Conservation (phyloP, 2,797 vertebrate species). For the Myotis pilosus region DNA sequence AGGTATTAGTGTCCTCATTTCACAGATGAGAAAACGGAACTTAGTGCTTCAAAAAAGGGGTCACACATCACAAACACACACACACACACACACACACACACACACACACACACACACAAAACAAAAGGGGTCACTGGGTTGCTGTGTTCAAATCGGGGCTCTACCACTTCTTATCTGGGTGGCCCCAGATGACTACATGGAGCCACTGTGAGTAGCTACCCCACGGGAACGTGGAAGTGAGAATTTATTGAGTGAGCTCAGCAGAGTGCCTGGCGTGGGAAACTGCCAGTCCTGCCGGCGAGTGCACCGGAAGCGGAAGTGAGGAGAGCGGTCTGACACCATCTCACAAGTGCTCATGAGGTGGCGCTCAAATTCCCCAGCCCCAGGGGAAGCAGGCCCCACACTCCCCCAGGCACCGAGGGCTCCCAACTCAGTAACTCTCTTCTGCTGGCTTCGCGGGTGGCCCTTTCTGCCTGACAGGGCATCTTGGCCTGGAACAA, state of each 20-base stretch:
- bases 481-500: background rate
- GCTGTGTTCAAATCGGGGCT: background rate
- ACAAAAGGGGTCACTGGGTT: background rate
- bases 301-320: background rate
- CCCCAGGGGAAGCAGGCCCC: background rate
- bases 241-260: background rate
- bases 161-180: background rate
- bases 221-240: background rate
- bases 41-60: background rate
- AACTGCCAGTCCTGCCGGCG: too few species aligned
- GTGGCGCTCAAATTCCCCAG: background rate
- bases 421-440: background rate
- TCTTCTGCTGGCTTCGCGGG: background rate
- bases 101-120: too few species aligned
- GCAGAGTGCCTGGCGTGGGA: background rate
- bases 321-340: background rate
- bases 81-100: too few species aligned
- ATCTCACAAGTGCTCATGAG: background rate
- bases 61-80: too few species aligned
- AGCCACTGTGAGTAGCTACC: background rate
- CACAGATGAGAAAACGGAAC: background rate
- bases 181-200: background rate
- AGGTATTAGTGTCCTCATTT: background rate
- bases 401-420: accelerated
- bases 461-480: background rate